Evolutionary conservation across 2,113 vertebrate species (phyloP), one percentile per base, ranked within the genome.

Genomic region (Oncorhynchus masou): DNA sequence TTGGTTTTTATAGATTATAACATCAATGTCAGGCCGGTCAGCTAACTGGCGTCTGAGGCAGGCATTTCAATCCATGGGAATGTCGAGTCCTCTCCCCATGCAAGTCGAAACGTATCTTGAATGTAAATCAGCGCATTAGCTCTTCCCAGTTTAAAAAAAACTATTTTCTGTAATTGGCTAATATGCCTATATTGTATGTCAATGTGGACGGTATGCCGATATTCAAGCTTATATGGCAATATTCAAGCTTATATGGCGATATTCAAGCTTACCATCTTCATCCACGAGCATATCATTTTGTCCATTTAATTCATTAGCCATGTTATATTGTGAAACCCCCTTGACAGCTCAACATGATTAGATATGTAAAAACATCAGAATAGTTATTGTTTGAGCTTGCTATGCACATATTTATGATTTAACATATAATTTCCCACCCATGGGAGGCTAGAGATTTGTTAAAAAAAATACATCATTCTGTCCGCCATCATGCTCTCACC

Each of bases 1-100:
- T 92, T 83, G 75, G 82, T 79, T 86, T 86, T 83, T 73, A 86
- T 81, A 89, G 88, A 92, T 92, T 90, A 90, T 78, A 86, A 88
- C 88, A 78, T 91, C 91, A 92, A 88, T 84, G 88, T 88, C 90
- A 89, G 39, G 57, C 54, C 75, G 70, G 11, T 70, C 83, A 76
- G 78, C 73, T 74, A 59, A 78, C 54, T 76, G 79, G 11, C 72
- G 74, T 72, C 74, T 24, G 70, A 65, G 76, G 29, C 65, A 65
- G 48, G 81, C 80, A 65, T 77, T 51, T 82, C 76, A 3, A 68
- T 20, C 24, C 77, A 76, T 19, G 45, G 29, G 54, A 25, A 81
- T 39, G 7, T 34, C 9, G 15, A 19, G 13, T 54, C 12, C 51
- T 5, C 51, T 54, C 16, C 15, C 31, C 16, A 68, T 19, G 16